Percentiles rank a stretch among this genome's conserved stretches.
Evolutionary conservation across 2,113 vertebrate genomes (phyloP).

Genomic region (Polyodon spathula): DNA sequence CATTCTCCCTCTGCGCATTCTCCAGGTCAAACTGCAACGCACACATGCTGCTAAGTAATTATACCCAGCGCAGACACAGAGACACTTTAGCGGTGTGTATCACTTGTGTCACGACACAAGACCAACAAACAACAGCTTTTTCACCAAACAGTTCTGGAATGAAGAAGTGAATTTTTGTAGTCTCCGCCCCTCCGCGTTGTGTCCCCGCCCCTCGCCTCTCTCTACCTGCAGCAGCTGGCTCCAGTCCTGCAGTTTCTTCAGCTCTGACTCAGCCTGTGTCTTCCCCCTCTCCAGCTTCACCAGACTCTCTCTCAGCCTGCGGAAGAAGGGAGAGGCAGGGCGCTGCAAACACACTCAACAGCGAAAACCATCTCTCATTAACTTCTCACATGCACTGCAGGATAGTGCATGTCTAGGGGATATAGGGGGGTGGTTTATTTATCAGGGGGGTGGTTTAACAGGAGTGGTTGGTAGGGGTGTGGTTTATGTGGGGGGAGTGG

Average conservation of each 20-base stretch:
- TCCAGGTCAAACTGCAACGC: conserved; percentile 48
- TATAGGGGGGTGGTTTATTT: too few species aligned
- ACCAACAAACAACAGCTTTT: too few species aligned
- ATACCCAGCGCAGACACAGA: not conserved
- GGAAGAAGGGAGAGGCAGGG: not conserved
- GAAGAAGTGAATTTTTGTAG: not conserved
- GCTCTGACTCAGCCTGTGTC: conserved; percentile 1
- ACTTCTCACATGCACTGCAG: too few species aligned
- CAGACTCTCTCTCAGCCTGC: conserved; percentile 33
- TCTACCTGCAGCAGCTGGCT: conserved; percentile 49
- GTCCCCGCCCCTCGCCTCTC: not conserved
- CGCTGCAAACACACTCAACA: not conserved
- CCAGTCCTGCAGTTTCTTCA: conserved; percentile 32
- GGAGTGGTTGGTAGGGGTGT: too few species aligned
- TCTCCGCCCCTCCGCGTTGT: not conserved
- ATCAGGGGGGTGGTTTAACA: too few species aligned
- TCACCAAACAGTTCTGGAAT: too few species aligned
- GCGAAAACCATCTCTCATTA: not conserved
- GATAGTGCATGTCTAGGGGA: too few species aligned
- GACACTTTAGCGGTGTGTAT: not conserved
- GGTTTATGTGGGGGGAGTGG: too few species aligned
- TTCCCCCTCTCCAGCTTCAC: conserved; percentile 35
- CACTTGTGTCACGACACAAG: too few species aligned
- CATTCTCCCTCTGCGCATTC: conserved; percentile 43
- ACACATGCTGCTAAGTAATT: not conserved